Evolutionary conservation across 2,888 invertebrate genomes (phyloP), one percentile per base, ranked within the genome.

Genomic region (Drosophila atripex): DNA sequence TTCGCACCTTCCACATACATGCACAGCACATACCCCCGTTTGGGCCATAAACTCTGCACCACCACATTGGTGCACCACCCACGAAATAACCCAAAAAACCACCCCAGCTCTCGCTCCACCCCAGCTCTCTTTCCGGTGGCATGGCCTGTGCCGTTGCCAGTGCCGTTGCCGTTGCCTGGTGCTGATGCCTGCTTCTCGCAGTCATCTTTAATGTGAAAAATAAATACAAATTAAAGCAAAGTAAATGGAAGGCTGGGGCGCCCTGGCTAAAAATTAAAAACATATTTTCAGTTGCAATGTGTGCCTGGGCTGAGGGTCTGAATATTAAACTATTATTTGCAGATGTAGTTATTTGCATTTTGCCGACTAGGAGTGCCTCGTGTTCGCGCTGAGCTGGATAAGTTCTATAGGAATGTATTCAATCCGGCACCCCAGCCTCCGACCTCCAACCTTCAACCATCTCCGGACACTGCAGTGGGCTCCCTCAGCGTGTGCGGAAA

Each of bases 201-300:
- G 70, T 77, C 73, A 77, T 76, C 73, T 78, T 74, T 78, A 78
- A 78, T 78, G 82, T 75, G 75, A 60, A 70, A 70, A 82, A 75
- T 78, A 80, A 82, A 80, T 78, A 78, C 71, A 78, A 80, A 82
- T 80, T 80, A 82, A 78, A 80, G 79, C 73, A 76, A 70, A 78
- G 77, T 68, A 80, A 80, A 82, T 78, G 76, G 72, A 73, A 73
- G 69, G 50, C 76, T 73, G 47, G 32, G 12, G 12, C 28, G 30
- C 30, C 12, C 32, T 12, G 55, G 46, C 75, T 60, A 70, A 57
- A 78, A 78, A 78, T 73, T 75, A 70, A 73, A 76, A 80, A 76
- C 70, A 78, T 76, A 71, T 60, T 75, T 61, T 65, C 50, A 63
- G 59, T 52, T 55, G 71, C 57, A 71, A 30, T 64, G 60, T 43